A percentile compares a stretch with the other conserved stretches of the same genome.
Evolutionary conservation across 2,113 vertebrate species (phyloP).

Genomic region (Eubucco bourcierii): DNA sequence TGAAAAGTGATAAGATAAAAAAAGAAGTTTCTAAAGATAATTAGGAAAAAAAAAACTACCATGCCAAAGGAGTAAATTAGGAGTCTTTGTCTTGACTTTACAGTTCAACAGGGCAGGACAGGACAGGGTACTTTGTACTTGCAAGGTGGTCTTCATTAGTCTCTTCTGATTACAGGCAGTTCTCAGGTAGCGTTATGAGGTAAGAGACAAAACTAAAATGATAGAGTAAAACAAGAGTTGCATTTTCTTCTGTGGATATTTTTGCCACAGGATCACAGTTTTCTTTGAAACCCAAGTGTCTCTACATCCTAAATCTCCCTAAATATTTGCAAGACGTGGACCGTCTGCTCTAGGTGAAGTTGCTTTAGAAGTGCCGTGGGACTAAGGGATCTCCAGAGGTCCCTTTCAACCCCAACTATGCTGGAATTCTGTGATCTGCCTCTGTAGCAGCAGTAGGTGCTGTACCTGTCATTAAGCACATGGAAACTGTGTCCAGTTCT

Average conservation of each 20-base stretch:
- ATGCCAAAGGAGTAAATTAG: neutral
- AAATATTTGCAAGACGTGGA: neutral
- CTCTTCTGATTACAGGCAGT: neutral
- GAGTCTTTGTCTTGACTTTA: neutral
- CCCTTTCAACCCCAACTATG: no score
- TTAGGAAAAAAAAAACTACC: neutral
- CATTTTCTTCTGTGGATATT: neutral
- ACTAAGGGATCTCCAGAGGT: no score
- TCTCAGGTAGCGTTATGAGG: neutral
- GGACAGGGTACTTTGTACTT: neutral
- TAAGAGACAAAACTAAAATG: neutral
- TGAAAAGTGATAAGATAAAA: neutral
- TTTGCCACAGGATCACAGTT: accelerated
- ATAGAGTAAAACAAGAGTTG: neutral
- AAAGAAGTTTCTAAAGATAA: neutral
- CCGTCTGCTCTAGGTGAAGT: no score
- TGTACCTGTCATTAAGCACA: accelerated
- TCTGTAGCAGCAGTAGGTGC: neutral
- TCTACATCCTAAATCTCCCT: neutral
- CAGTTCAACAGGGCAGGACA: neutral
- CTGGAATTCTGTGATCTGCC: no score
- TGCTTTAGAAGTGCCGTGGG: no score
- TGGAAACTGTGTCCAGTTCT: no score
- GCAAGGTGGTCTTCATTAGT: neutral
- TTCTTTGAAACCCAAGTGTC: neutral